Evolutionary conservation across 2,888 invertebrate genomes (phyloP), one percentile per base, ranked within the genome.

Genomic region (Heliconius aoede): DNA sequence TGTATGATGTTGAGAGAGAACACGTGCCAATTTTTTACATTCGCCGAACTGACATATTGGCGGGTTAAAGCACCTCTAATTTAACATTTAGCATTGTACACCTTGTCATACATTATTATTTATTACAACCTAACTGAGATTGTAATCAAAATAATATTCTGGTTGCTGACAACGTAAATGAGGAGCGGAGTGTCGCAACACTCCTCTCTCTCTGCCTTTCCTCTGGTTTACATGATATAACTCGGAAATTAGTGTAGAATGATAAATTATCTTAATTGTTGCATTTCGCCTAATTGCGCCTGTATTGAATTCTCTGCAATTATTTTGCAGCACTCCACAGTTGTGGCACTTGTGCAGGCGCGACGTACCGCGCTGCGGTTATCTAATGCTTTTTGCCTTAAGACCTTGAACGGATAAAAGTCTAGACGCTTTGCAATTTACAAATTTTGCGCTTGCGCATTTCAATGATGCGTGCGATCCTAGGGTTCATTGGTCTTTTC

Each of bases 381-480:
- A 85, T 86, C 86, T 84, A 87, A 87, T 85, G 84, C 85, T 84
- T 88, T 89, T 87, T 87, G 86, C 83, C 80, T 68, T 46, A 80
- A 86, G 87, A 87, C 89, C 89, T 91, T 91, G 90, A 89, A 88
- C 86, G 85, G 84, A 88, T 88, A 89, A 87, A 88, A 89, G 90
- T 91, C 92, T 92, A 92, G 93, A 91, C 92, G 84, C 81, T 88
- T 89, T 88, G 87, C 88, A 87, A 91, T 92, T 92, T 91, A 88
- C 89, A 89, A 88, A 92, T 91, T 91, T 89, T 89, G 91, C 89
- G 91, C 86, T 86, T 86, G 88, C 89, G 93, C 90, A 93, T 93
- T 89, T 87, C 87, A 93, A 92, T 92, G 89, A 90, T 91, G 87
- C 87, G 88, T 90, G 90, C 85, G 88, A 89, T 88, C 82, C 86